Percentiles rank a stretch among this genome's conserved stretches.
Conservation (phyloP, 2,113 vertebrate species). For the Rhea pennata region DNA sequence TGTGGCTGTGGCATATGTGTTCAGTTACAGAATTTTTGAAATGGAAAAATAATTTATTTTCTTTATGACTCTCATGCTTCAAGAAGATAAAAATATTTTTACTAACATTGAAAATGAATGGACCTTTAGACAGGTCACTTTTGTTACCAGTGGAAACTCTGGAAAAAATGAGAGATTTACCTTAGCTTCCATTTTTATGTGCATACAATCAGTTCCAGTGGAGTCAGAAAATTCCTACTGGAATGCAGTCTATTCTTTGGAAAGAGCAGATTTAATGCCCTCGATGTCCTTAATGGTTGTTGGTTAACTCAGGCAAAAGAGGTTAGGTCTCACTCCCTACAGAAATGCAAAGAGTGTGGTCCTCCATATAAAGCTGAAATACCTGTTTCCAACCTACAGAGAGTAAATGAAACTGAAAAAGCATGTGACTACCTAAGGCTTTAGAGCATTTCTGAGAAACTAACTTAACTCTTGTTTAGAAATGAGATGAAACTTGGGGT, state of each 20-base stretch:
- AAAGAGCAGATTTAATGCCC: background rate
- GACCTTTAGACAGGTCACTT: background rate
- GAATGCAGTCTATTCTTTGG: background rate
- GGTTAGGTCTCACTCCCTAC: background rate
- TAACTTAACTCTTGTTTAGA: background rate
- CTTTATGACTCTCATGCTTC: background rate
- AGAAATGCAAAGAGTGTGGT: background rate
- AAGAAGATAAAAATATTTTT: conserved; percentile 21
- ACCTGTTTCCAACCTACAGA: background rate
- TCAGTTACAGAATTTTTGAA: background rate
- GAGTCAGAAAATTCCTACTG: background rate
- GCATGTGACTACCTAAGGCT: background rate
- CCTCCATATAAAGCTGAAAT: background rate
- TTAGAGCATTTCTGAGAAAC: background rate
- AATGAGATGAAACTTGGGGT: background rate
- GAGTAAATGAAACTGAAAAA: background rate
- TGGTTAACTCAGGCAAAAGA: background rate
- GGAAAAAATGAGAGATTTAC: background rate
- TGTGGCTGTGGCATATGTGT: background rate
- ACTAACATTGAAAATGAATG: conserved; percentile 20
- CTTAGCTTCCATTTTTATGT: background rate
- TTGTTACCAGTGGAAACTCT: background rate
- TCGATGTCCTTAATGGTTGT: background rate
- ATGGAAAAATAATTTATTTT: conserved; percentile 21
- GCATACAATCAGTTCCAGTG: background rate